These are phyloP conservation scores for Heliothis virescens DNA, from an alignment of 1,140 invertebrate genomes.

Conservation along the genomic window DNA sequence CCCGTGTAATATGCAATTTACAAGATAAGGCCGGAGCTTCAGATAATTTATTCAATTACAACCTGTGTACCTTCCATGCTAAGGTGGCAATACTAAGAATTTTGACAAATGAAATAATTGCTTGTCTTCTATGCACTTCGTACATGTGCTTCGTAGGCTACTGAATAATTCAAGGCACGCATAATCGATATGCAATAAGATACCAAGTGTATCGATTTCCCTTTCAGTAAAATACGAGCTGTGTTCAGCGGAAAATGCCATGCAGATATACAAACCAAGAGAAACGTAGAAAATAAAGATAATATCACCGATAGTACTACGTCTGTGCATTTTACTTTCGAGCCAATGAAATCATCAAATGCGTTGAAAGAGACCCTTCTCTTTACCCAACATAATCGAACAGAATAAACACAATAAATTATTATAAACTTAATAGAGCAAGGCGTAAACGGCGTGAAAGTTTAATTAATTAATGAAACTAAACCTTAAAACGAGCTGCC, in stretches of 20 bases:
- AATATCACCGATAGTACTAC: constrained; percentile 26
- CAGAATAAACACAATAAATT: constrained; percentile 51
- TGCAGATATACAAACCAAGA: constrained; percentile 32
- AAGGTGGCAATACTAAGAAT: neutral
- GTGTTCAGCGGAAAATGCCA: constrained; percentile 44
- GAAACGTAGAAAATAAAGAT: constrained; percentile 48
- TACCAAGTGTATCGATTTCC: constrained; percentile 54
- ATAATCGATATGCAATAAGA: constrained; percentile 53
- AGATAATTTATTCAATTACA: constrained; percentile 43
- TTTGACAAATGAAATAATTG: constrained; percentile 50
- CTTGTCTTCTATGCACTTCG: constrained; percentile 25
- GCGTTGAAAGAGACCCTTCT: constrained; percentile 25
- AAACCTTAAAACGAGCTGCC: constrained; percentile 56
- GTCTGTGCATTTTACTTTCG: constrained; percentile 20
- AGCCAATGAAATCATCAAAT: constrained; percentile 45
- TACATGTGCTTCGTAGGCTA: constrained; percentile 41
- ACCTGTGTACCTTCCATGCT: constrained; percentile 11
- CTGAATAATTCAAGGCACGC: constrained; percentile 53
- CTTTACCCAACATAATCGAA: constrained; percentile 14
- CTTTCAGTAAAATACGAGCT: constrained; percentile 50
- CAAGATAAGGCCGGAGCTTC: constrained; percentile 31
- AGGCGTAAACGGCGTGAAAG: constrained; percentile 63
- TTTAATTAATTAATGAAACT: constrained; percentile 68
- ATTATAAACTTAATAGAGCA: constrained; percentile 57
- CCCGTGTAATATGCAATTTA: constrained; percentile 35